Base-by-base conservation (phyloP, 2,888 invertebrate species). In the Sycophila texana region DNA sequence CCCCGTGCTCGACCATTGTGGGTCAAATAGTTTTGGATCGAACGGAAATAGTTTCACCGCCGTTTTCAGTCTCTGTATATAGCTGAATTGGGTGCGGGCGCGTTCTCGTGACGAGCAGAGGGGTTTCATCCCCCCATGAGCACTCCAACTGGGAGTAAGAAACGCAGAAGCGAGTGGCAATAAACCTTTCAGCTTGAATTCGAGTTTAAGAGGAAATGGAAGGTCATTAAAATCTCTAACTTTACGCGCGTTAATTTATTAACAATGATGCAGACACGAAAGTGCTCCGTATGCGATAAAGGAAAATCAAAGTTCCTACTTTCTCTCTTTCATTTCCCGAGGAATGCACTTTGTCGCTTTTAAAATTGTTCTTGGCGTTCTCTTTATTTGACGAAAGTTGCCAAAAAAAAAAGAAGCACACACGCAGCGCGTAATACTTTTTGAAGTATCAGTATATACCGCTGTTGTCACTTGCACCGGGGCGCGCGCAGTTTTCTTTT, bases 401-500 rank as follows among this genome's bases (percentile, higher is more conserved):
- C 13, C 10, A 39, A 39, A 39, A 39, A 10, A 7, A 10, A 10
- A 1, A 39, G n/a, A n/a, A n/a, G n/a, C 39, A 10, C 7, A 81
- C 82, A 82, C 82, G 83, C 84, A 83, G 82, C n/a, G 84, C 82
- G 83, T 84, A 86, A 86, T 85, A 83, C 84, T 81, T 82, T 80
- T 74, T 80, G 82, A 80, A 77, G 83, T 81, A 84, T 84, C 83
- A n/a, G n/a, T 85, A 84, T 84, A 86, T 84, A 86, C 87, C 86
- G 85, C 86, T 87, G 87, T 88, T 86, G 88, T 86, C 85, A 85
- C 83, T 82, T 83, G 84, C 84, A 86, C 87, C 84, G 84, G 26
- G 20, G 53, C 4, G 39, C 47, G 49, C 57, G 14, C 30, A 74
- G 51, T 74, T 74, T 70, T 58, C 51, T 71, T 60, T 18, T 61